Percentiles rank a stretch among this genome's conserved stretches.
Conservation (phyloP, 2,113 vertebrate species). For the Hippocampus mohnikei region DNA sequence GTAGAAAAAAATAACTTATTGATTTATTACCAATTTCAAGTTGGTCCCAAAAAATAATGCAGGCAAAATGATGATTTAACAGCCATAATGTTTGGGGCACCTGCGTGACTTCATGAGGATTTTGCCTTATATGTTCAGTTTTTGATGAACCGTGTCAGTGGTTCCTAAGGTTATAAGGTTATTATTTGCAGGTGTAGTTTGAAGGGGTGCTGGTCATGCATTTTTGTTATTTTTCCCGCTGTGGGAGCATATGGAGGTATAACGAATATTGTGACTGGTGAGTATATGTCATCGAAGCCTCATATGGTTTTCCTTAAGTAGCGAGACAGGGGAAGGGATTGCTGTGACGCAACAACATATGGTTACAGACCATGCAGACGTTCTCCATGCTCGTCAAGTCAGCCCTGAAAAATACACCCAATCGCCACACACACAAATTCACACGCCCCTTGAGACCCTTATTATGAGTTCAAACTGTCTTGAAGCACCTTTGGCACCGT, state of each 20-base stretch:
- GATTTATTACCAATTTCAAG: neutral
- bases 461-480: constrained; percentile 4
- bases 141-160: neutral
- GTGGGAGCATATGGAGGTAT: neutral
- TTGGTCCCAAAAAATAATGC: neutral
- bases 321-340: too few species aligned
- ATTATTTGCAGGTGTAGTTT: too few species aligned
- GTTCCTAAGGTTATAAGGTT: too few species aligned
- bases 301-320: neutral
- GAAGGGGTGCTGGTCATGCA: too few species aligned
- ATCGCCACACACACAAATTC: neutral
- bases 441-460: neutral
- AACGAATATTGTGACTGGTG: neutral
- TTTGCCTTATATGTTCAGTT: neutral
- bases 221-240: neutral
- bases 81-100: neutral
- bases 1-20: neutral
- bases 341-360: too few species aligned
- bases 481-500: neutral
- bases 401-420: neutral
- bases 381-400: neutral
- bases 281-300: neutral
- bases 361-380: too few species aligned
- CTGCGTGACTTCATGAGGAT: neutral
- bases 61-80: neutral